Evolutionary conservation across 2,888 invertebrate genomes (phyloP), one percentile per base, ranked within the genome.

Genomic region (Sesia apiformis): DNA sequence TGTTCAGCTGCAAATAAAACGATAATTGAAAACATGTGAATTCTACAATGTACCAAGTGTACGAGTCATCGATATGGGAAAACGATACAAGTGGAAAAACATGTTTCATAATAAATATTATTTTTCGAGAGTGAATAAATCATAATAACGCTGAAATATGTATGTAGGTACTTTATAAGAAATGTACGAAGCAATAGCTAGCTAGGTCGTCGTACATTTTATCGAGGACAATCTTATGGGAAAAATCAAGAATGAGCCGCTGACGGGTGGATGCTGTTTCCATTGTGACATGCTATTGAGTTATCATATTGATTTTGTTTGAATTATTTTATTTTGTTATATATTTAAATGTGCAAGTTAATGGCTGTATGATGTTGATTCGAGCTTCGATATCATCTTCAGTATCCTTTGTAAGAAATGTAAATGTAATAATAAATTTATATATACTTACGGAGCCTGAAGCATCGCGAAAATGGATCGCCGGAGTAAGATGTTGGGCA

Each of bases 401-500:
- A 23, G 23, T 2, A 23, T 23, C 23, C 23, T 23, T 23, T 23
- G 23, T 23, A 23, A 23, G 1, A 23, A 23, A 23, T 23, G 23
- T 1, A 23, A 23, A 23, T 23, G 23, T 23, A 23, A 23, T 23
- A 23, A 23, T 23, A 23, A 23, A 7, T 8, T 7, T 46, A 46
- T 2, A 41, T 7, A 63, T 69, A 85, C 90, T 77, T 86, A 91
- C 91, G 88, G 63, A 89, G 81, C 62, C 72, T 84, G 57, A 87
- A 90, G 64, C 93, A 94, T 69, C 91, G 85, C 52, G 91, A 83
- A 67, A 93, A 93, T 52, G 93, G 93, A 84, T 94, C 93, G 58
- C 94, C 94, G 1, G 93, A 90, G 65, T 89, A 92, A 6, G 90
- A 90, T 4, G 78, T 77, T 53, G 91, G 90, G 70, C 95, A 95